Base-by-base conservation (phyloP, 2,888 invertebrate genomes). In the Cheilosia vulpina region DNA sequence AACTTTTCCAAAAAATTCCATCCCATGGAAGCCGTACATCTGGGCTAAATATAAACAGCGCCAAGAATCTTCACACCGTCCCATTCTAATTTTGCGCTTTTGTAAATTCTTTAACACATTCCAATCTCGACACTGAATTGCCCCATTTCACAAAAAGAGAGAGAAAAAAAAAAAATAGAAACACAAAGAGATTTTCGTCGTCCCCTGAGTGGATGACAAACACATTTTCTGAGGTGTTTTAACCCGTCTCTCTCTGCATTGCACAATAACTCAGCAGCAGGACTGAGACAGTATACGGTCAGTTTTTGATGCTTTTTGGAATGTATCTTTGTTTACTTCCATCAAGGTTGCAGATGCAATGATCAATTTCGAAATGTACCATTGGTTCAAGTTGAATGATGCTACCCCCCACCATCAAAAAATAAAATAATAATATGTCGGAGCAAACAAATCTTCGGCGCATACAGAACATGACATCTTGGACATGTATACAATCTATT, bases 81-180 rank as follows among this genome's bases (percentile, higher is more conserved):
- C 41, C 15, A 38, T 9, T 62, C 55, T 41, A 79, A 69, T 38
- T 80, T 75, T 31, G 79, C 52, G 34, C 50, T 58, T 76, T 53
- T 62, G 45, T 76, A 47, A 60, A 75, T 71, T 50, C 41, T 50
- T 72, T 55, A 38, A 55, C 84, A 53, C 71, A 84, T 84, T 84
- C 75, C 75, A 65, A 75, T 75, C 73, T 68, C 63, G 55, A 34
- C 68, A 83, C 62, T 27, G 6, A 79, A 60, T 52, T 84, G 84
- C 71, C 75, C 80, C 55, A 80, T 80, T 84, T 84, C 21, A 53
- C 57, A 60, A 63, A 45, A 78, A 52, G 2, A 21, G 21, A 21
- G 21, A 9, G 5, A 27, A 73, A 58, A 13, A 11, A 27, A 71
- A 2, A 11, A 13, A 4, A 41, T 5, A 2, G 34, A 57, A 17